Base-by-base conservation (phyloP, 2,888 invertebrate genomes). In the Phaonia tiefii region DNA sequence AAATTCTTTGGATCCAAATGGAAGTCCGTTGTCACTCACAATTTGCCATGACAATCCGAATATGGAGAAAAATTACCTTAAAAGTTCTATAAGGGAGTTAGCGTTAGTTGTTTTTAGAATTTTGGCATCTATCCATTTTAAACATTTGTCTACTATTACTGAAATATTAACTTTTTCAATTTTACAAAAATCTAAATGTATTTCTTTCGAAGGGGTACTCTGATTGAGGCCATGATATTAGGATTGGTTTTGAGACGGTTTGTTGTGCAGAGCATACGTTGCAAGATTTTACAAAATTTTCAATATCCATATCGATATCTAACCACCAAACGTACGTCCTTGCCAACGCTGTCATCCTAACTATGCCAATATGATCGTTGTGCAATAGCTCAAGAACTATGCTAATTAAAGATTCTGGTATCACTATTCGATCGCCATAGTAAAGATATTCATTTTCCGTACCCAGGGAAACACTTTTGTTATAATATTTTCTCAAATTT, bases 111-210 rank as follows among this genome's bases (percentile, higher is more conserved):
- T 37, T 10, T 37, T 37, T 10, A 37, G 4, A 37, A 37, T 37
- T 37, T 37, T 37, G 37, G 10, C 37, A 10, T 37, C 37, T 37
- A 37, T 37, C 4, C 37, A 37, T 37, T 37, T 37, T 37, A 10
- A 37, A 37, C 4, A 37, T 37, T 4, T 37, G 37, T 37, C 4
- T 37, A 37, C 10, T 37, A 37, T 37, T 37, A 37, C 37, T 10
- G 10, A 37, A 37, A 4, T 37, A 10, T 4, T 37, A 37, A 37
- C 58, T 31, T 71, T n/a, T 8, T 39, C 54, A 13, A 77, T 58
- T 72, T 71, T 71, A 31, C 71, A 77, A 56, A 77, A 71, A 39
- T 77, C 76, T 7, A 77, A 26, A 51, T 78, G 72, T 37, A 78
- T 49, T 3, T n/a, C 71, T 49, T 42, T 76, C 70, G 15, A 76